Base-by-base conservation (phyloP, 1,140 invertebrate genomes). In the Idris sp. region DNA sequence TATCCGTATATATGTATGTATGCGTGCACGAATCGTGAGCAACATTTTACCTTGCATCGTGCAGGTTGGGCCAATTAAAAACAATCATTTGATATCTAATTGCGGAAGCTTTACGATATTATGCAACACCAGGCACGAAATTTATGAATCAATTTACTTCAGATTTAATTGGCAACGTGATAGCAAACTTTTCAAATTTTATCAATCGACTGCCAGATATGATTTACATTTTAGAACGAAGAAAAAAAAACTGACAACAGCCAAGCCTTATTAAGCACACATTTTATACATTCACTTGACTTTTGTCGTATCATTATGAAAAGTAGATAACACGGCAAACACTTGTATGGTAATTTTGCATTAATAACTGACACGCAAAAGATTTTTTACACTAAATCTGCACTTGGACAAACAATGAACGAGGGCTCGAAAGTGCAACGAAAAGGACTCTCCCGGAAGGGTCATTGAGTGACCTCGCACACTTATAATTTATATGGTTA, bases 401-500 rank as follows among this genome's bases (percentile, higher is more conserved):
- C n/a, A n/a, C n/a, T n/a, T n/a, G 31, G n/a, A 16, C 30, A 69
- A 67, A 74, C 79, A 71, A 74, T 46, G 43, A 64, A 35, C n/a
- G 40, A 22, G 46, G 30, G 14, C 4, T n/a, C 46, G 35, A 25
- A 84, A 81, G 56, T 77, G 75, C 75, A 61, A 74, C 67, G 72
- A 25, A 56, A 65, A 78, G 76, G 74, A 80, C 62, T 72, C 38
- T 77, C 76, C 41, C 83, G 77, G 72, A 86, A 86, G 83, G 83
- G 81, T 83, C 83, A 81, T 86, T 78, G 75, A 75, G 79, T 77
- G 79, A 81, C 82, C 82, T 48, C 56, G 62, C 65, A 41, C 59
- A 62, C 83, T 83, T 82, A 72, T 43, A 82, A 79, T 86, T n/a
- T 87, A 86, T 85, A 86, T 79, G 84, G 84, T 87, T 87, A 87